These are phyloP conservation scores for Trachurus trachurus DNA, from an alignment of 2,797 vertebrate species.

Conservation along the genomic window DNA sequence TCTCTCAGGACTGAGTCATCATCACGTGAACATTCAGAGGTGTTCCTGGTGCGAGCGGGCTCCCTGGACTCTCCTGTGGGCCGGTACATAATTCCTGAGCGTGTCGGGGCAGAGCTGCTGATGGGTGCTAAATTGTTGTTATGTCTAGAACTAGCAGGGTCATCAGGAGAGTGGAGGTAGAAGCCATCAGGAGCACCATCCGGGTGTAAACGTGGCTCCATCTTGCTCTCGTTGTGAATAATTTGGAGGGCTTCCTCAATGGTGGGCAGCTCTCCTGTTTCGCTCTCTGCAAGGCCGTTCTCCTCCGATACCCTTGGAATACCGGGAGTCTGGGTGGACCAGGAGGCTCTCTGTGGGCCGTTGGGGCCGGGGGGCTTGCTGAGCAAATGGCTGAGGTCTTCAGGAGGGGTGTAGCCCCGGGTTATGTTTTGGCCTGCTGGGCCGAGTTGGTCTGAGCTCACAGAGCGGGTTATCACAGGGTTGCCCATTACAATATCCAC, in stretches of 20 bases:
- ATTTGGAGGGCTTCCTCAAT: slow-evolving; percentile 96
- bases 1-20: slow-evolving; percentile 91
- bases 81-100: slow-evolving; percentile 82
- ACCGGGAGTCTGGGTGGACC: slow-evolving; percentile 79
- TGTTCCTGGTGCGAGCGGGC: slow-evolving; percentile 76
- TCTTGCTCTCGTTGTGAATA: slow-evolving; percentile 91
- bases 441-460: slow-evolving; percentile 92
- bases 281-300: slow-evolving; percentile 81
- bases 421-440: slow-evolving; percentile 74
- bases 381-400: slow-evolving; percentile 77
- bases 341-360: slow-evolving; percentile 85
- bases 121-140: slow-evolving; percentile 68
- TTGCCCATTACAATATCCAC: slow-evolving; percentile 96
- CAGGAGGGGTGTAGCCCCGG: slow-evolving; percentile 73
- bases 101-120: slow-evolving; percentile 83
- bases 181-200: slow-evolving; percentile 94
- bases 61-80: slow-evolving; percentile 69
- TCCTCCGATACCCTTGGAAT: slow-evolving; percentile 80
- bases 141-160: slow-evolving; percentile 73
- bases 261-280: slow-evolving; percentile 89
- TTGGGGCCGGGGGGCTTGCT: slow-evolving; percentile 74
- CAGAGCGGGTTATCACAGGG: slow-evolving; percentile 91
- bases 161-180: slow-evolving; percentile 93
- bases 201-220: slow-evolving; percentile 92
- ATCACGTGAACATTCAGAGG: slow-evolving; percentile 87